phyloP scores from a whole-genome alignment of 2,113 vertebrate genomes.

The Calypte anna region DNA sequence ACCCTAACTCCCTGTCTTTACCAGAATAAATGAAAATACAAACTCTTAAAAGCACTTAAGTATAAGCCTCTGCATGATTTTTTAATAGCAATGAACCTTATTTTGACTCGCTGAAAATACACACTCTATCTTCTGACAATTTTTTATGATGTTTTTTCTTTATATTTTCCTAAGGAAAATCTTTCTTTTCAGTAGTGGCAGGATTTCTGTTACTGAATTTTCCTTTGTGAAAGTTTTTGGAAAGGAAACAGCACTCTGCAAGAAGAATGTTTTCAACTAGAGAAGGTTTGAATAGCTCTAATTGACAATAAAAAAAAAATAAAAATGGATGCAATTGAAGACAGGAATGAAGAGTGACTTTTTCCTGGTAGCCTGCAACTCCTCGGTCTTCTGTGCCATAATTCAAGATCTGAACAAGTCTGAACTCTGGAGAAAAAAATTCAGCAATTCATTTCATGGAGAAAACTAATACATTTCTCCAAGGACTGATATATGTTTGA shows the following conservation, averaged over 20 bases:
- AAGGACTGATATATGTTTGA: background rate
- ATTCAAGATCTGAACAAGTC: background rate
- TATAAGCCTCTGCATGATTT: background rate
- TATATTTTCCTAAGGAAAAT: background rate
- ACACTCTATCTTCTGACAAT: background rate
- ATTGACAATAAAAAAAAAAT: background rate
- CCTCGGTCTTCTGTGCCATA: background rate
- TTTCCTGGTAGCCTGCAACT: background rate
- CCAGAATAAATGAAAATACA: background rate
- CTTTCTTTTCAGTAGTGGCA: background rate
- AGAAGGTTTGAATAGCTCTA: background rate
- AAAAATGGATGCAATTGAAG: background rate
- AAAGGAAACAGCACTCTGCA: background rate
- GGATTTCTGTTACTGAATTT: background rate
- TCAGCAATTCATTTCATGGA: background rate
- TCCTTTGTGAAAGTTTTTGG: background rate
- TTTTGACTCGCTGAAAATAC: background rate
- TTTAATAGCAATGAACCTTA: background rate
- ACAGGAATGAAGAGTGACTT: background rate
- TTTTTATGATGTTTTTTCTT: background rate
- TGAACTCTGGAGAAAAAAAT: background rate
- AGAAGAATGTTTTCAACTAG: background rate
- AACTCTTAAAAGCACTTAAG: background rate
- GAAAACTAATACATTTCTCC: background rate
- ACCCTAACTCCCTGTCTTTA: background rate